Evolutionary conservation across 2,797 vertebrate genomes (phyloP), one percentile per base, ranked within the genome.

Genomic region (Aphelocoma californica): DNA sequence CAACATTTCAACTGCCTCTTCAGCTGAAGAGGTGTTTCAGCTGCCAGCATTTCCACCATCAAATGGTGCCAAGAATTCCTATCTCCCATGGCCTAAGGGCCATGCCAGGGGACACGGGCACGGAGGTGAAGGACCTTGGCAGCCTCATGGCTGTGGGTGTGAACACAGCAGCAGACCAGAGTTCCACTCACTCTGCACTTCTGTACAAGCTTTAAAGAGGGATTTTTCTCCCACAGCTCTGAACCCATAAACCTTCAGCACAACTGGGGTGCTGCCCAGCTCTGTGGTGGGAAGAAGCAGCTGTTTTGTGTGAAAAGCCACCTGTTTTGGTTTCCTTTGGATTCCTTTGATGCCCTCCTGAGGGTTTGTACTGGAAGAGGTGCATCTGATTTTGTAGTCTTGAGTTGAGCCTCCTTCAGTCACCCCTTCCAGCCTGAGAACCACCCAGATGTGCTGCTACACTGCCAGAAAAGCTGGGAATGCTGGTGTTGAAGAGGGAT

Each of bases 1-100:
- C 48, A 86, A 78, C 56, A 48, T 78, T 62, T 86, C 81, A 72
- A 42, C 81, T 72, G 66, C 67, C 73, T 84, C 88, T 90, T 60
- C 66, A 79, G 60, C 81, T 84, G 66, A 66, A 84, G 81, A 79
- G 53, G 21, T 60, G 60, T 90, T 79, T 66, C 53, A 79, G 66
- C 81, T 72, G 81, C 53, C 66, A 90, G 74, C 34, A 13, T 19
- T 82, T 71, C 58, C 29, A 53, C 80, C 40, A 62, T 60, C 44
- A 15, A 18, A 77, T 11, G 47, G 18, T 77, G n/a, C 64, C 65
- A 71, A 25, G 65, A 83, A 58, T 24, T 60, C 50, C 51, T 7
- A 1, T n/a, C 20, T 73, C 40, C 20, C 32, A 2, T 20, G 42
- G 50, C 40, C 54, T 10, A 7, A 20, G 66, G 51, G 7, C 14